These are phyloP conservation scores for Pithys albifrons DNA, from an alignment of 2,113 vertebrate genomes.

Conservation along the genomic window DNA sequence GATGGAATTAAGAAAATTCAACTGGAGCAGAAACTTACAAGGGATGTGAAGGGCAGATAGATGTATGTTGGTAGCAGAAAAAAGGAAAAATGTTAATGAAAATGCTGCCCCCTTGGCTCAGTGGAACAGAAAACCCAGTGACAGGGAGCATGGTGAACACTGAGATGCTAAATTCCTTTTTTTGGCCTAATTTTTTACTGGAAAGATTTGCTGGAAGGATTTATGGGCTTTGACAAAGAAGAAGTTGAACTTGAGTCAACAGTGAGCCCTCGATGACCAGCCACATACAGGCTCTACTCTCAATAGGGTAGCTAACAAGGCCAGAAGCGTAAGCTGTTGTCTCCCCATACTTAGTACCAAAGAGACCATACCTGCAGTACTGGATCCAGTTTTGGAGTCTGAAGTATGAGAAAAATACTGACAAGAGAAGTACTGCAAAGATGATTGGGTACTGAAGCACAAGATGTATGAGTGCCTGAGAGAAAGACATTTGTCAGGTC, in stretches of 20 bases:
- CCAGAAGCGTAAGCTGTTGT: not conserved
- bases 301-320: not conserved
- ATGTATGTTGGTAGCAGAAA: not conserved
- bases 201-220: not conserved
- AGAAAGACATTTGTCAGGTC: not conserved
- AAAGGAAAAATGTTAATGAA: not conserved
- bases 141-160: not conserved
- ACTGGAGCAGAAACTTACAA: not conserved
- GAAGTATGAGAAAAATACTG: not conserved
- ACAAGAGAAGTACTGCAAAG: not conserved
- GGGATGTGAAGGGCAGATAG: not conserved
- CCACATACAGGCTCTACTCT: not conserved
- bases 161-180: not conserved
- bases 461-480: not conserved
- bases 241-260: not conserved
- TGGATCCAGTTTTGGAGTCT: not conserved
- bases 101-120: accelerated
- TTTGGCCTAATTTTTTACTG: not conserved
- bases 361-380: not conserved
- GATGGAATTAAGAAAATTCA: not conserved
- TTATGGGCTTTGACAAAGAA: not conserved
- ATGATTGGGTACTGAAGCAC: not conserved
- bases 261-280: not conserved
- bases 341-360: not conserved
- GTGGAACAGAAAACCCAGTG: not conserved